Percentiles rank a stretch among this genome's conserved stretches.
Conservation (phyloP, 1,140 invertebrate species). For the Drosophila sp. region DNA sequence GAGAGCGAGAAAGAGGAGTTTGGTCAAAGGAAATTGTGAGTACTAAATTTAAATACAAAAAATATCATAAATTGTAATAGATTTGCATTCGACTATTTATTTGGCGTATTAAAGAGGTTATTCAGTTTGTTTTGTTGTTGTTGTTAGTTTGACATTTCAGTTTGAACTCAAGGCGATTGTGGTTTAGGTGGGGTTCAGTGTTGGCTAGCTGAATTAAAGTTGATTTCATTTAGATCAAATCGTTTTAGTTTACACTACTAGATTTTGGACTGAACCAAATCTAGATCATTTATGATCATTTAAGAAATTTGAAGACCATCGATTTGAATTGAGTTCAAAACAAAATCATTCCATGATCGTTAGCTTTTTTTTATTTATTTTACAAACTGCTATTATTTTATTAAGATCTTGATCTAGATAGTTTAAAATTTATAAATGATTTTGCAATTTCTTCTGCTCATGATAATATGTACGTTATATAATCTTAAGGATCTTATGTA, state of each 20-base stretch:
- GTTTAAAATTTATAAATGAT: too few relatives aligned
- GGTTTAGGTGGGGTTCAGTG: not conserved
- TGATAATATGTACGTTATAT: too few relatives aligned
- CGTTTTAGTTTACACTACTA: not conserved
- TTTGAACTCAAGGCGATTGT: not conserved
- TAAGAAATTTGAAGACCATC: too few relatives aligned
- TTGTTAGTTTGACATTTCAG: constrained; percentile 1
- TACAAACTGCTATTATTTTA: too few relatives aligned
- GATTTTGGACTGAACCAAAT: not conserved
- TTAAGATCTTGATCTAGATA: too few relatives aligned
- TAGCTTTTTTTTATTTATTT: too few relatives aligned
- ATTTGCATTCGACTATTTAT: not conserved
- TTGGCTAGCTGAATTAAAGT: not conserved
- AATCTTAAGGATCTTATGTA: too few relatives aligned
- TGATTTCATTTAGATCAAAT: not conserved
- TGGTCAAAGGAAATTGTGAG: not conserved
- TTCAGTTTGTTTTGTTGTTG: not conserved
- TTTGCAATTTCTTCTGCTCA: too few relatives aligned
- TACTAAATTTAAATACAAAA: not conserved
- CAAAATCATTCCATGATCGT: too few relatives aligned
- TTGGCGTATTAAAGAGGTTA: not conserved
- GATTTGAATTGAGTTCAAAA: too few relatives aligned
- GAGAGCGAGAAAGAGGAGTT: not conserved
- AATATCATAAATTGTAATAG: not conserved
- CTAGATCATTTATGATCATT: not conserved